Conservation (phyloP, 2,888 invertebrate species). For the Bombyx huttoni region DNA sequence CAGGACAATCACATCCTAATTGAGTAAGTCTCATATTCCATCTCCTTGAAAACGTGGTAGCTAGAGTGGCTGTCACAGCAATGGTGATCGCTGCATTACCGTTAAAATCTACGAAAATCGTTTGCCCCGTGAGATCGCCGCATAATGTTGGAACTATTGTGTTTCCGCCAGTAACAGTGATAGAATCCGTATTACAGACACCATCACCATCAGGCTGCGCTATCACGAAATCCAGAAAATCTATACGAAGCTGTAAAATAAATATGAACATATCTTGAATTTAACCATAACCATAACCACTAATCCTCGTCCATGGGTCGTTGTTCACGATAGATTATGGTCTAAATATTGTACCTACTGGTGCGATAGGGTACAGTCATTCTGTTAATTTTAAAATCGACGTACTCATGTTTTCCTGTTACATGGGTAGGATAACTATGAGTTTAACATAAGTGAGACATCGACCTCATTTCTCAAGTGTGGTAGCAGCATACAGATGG, state of each 20-base stretch:
- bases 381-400: too few relatives aligned
- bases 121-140: slow-evolving; percentile 86
- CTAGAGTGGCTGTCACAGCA: slow-evolving; percentile 74
- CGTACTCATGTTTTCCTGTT: too few relatives aligned
- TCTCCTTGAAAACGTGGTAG: slow-evolving; percentile 74
- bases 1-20: slow-evolving; percentile 79
- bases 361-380: too few relatives aligned
- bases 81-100: slow-evolving; percentile 78
- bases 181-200: slow-evolving; percentile 77
- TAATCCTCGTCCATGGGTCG: too few relatives aligned
- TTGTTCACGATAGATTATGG: too few relatives aligned
- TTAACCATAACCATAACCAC: background rate
- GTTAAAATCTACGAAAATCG: slow-evolving; percentile 82
- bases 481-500: too few relatives aligned
- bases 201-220: slow-evolving; percentile 83
- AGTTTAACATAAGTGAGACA: too few relatives aligned
- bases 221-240: slow-evolving; percentile 80
- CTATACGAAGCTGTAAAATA: slow-evolving; percentile 77
- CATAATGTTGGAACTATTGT: slow-evolving; percentile 80
- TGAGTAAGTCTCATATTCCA: slow-evolving; percentile 85
- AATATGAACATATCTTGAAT: too few relatives aligned
- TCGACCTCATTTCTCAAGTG: too few relatives aligned
- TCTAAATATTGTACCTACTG: too few relatives aligned
- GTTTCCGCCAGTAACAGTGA: slow-evolving; percentile 79
- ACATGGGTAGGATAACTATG: too few relatives aligned